phyloP scores from a whole-genome alignment of 2,888 invertebrate species.

The Tenthredo scrophulariae region DNA sequence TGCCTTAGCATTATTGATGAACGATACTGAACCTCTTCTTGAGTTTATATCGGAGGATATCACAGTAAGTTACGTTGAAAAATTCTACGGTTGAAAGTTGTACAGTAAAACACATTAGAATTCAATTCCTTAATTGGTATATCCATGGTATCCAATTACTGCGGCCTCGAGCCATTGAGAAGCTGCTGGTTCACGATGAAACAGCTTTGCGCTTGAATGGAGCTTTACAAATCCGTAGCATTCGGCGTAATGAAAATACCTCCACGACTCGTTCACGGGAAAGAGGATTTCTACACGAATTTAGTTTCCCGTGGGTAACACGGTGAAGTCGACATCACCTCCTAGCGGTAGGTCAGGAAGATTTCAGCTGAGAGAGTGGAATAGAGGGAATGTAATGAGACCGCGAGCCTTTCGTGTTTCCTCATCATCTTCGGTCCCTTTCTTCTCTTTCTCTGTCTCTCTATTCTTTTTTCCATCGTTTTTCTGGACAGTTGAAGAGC shows the following conservation, averaged over 20 bases:
- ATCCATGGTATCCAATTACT: conserved; percentile 34
- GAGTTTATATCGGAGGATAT: neutral
- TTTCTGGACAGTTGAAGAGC: conserved; percentile 1
- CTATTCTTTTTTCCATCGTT: neutral
- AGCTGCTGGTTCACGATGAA: neutral
- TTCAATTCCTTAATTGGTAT: conserved; percentile 18
- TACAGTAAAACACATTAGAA: neutral
- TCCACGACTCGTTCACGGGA: conserved; percentile 5
- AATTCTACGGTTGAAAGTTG: neutral
- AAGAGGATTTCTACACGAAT: conserved; percentile 24
- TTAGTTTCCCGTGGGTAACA: conserved; percentile 19
- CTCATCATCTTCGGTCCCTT: conserved; percentile 7
- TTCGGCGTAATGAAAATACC: conserved; percentile 42
- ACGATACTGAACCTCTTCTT: neutral
- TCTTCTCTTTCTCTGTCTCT: neutral
- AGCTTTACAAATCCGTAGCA: conserved; percentile 40
- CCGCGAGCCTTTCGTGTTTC: neutral
- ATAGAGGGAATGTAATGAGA: conserved; percentile 52
- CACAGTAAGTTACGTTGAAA: neutral
- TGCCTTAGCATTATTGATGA: neutral
- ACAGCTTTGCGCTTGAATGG: conserved; percentile 34
- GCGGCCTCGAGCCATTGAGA: neutral
- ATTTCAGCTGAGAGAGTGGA: conserved; percentile 48
- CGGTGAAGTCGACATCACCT: neutral
- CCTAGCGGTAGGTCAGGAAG: conserved; percentile 48